Evolutionary conservation across 2,797 vertebrate species (phyloP).

Genomic region (Arctocebus calabarensis): DNA sequence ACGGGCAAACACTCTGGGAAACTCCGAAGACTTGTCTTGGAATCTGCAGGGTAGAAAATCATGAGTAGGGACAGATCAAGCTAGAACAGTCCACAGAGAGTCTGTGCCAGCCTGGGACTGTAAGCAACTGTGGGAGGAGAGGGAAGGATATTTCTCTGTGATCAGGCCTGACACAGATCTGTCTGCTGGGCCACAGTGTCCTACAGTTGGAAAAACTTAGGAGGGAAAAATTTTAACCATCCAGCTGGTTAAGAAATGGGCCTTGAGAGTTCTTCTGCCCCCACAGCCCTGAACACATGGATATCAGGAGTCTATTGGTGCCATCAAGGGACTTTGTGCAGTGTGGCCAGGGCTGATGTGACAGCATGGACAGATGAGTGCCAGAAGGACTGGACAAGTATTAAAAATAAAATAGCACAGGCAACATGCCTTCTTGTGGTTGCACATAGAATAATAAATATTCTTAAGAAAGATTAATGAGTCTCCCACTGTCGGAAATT

Average conservation of each 20-base stretch:
- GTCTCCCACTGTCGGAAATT: no score
- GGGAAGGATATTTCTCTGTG: background rate
- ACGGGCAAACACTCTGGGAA: accelerated
- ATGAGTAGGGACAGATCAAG: background rate
- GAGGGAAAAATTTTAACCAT: no score
- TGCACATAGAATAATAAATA: background rate
- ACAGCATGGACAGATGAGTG: background rate
- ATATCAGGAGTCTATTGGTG: background rate
- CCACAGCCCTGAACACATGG: background rate
- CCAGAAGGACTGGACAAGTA: background rate
- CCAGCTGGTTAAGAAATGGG: background rate
- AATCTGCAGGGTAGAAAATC: no score
- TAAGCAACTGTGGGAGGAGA: background rate
- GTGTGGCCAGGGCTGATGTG: background rate
- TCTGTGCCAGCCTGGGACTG: accelerated
- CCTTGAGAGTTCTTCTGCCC: background rate
- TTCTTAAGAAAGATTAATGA: background rate
- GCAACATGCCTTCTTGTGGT: background rate
- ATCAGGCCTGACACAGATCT: background rate
- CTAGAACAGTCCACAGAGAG: accelerated
- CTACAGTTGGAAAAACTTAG: background rate
- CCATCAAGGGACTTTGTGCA: accelerated
- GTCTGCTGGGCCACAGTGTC: background rate
- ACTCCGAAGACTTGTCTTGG: no score
- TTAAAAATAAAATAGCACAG: background rate